Percentiles rank a stretch among this genome's conserved stretches.
Conservation (phyloP, 1,140 invertebrate species). For the Dysdera silvatica region DNA sequence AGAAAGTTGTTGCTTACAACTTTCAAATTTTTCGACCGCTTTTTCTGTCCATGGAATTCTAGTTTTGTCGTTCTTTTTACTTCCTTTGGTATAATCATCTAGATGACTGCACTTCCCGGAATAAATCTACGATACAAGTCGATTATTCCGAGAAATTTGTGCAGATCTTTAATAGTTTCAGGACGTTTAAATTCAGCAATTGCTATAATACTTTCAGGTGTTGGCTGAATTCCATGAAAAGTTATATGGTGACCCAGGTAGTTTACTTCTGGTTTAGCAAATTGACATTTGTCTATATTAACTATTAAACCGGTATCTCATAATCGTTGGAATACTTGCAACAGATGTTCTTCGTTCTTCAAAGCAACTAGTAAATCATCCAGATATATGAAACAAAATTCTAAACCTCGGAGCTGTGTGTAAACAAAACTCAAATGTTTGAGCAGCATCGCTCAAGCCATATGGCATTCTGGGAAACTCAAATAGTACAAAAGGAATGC, state of each 20-base stretch:
- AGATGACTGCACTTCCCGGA: slow-evolving; percentile 2
- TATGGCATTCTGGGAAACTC: too few relatives aligned
- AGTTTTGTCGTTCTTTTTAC: too few relatives aligned
- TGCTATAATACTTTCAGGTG: slow-evolving; percentile 4
- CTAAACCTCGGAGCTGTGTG: too few relatives aligned
- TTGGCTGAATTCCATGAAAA: neutral
- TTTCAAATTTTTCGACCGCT: too few relatives aligned
- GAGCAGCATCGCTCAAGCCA: too few relatives aligned
- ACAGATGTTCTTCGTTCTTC: neutral
- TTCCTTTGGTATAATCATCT: too few relatives aligned
- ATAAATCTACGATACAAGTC: slow-evolving; percentile 41
- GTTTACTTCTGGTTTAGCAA: neutral
- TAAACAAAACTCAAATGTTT: too few relatives aligned
- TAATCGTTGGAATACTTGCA: neutral
- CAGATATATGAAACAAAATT: neutral
- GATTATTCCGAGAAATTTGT: slow-evolving; percentile 41
- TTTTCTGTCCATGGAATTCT: too few relatives aligned
- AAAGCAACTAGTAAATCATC: neutral
- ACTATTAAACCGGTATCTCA: slow-evolving; percentile 33
- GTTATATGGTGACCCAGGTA: slow-evolving; percentile 18
- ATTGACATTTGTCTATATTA: slow-evolving; percentile 32
- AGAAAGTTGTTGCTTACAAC: too few relatives aligned
- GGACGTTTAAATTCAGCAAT: slow-evolving; percentile 34
- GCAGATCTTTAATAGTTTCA: slow-evolving; percentile 36
- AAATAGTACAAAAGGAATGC: slow-evolving; percentile 33